Percentiles rank a stretch among this genome's conserved stretches.
Evolutionary conservation across 2,113 vertebrate species (phyloP).

Genomic region (Zosterops hypoxanthus): DNA sequence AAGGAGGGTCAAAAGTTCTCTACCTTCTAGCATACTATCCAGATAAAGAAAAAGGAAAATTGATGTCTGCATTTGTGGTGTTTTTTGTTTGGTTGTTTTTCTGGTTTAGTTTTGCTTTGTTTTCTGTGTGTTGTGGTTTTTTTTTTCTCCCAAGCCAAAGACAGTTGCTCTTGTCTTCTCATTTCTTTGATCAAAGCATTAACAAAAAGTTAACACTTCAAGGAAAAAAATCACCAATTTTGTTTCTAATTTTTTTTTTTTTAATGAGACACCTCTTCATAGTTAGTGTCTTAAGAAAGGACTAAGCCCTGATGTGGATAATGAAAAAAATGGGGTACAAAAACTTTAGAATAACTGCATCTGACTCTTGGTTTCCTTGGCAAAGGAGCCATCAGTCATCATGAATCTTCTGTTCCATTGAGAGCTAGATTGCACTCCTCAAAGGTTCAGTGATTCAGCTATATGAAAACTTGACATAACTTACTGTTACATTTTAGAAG

Average conservation of each 20-base stretch:
- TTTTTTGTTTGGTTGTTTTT: background rate
- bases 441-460: background rate
- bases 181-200: background rate
- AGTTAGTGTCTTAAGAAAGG: background rate
- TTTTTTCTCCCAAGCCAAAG: background rate
- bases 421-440: background rate
- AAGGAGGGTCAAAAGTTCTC: background rate
- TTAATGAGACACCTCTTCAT: background rate
- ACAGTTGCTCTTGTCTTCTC: background rate
- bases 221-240: background rate
- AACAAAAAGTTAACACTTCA: background rate
- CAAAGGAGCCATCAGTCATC: background rate
- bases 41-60: background rate
- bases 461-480: background rate
- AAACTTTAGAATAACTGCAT: background rate
- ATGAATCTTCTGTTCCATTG: background rate
- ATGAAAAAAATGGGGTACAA: background rate
- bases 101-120: background rate
- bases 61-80: background rate
- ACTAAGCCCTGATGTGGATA: background rate
- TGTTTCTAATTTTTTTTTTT: background rate
- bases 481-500: background rate
- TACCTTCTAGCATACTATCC: background rate
- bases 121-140: background rate
- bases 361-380: background rate